phyloP scores from a whole-genome alignment of 1,140 invertebrate genomes.

The Dinoponera quadriceps region DNA sequence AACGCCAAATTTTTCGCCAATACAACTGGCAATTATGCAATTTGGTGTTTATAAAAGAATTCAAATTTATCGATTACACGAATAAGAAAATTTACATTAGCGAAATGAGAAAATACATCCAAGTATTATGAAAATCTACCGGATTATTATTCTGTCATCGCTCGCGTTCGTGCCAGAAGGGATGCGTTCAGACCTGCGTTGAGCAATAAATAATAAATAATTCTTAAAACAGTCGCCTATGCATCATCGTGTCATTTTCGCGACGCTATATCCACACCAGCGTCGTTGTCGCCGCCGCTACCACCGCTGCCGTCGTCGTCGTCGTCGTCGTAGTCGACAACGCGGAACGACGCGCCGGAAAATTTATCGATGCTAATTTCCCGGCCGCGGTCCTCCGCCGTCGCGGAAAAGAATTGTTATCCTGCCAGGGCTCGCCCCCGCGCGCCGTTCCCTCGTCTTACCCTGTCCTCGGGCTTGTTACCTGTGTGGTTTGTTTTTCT shows the following conservation, averaged over 20 bases:
- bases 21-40: too few species aligned
- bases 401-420: slow-evolving; percentile 81
- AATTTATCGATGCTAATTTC: slow-evolving; percentile 86
- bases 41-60: too few species aligned
- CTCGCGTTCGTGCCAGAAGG: slow-evolving; percentile 32
- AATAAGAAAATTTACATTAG: too few species aligned
- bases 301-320: slow-evolving; percentile 40
- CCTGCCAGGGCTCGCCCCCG: slow-evolving; percentile 66
- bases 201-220: slow-evolving; percentile 85
- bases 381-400: slow-evolving; percentile 79
- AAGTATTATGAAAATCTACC: slow-evolving; percentile 38
- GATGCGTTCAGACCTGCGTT: slow-evolving; percentile 38
- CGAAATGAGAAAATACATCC: too few species aligned
- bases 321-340: slow-evolving; percentile 69
- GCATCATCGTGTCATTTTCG: slow-evolving; percentile 85
- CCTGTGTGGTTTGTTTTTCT: slow-evolving; percentile 49
- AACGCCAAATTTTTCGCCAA: too few species aligned
- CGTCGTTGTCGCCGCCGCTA: slow-evolving; percentile 50
- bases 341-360: slow-evolving; percentile 79
- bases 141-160: slow-evolving; percentile 39
- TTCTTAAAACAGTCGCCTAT: slow-evolving; percentile 85
- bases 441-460: slow-evolving; percentile 58
- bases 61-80: too few species aligned
- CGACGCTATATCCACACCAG: slow-evolving; percentile 68
- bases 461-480: slow-evolving; percentile 66